These are phyloP conservation scores for Cecropterus lyciades DNA, from an alignment of 1,140 invertebrate genomes.

Conservation along the genomic window DNA sequence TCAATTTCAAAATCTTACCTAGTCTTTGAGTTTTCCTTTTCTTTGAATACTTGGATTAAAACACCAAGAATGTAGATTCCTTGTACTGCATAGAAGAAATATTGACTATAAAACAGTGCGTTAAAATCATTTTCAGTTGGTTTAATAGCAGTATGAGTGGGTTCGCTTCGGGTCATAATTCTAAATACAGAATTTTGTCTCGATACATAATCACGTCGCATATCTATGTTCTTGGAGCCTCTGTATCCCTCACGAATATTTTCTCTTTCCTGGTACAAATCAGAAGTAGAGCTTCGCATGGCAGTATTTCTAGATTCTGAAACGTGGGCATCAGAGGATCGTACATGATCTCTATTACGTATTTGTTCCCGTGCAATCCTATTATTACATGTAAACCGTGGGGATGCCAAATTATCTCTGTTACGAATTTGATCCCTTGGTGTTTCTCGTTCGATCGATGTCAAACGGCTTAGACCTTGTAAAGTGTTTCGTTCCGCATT, in stretches of 20 bases:
- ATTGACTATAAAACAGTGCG: slow-evolving; percentile 45
- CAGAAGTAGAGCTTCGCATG: background rate
- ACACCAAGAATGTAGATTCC: slow-evolving; percentile 55
- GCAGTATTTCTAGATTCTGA: background rate
- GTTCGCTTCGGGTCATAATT: background rate
- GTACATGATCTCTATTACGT: background rate
- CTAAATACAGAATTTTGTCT: background rate
- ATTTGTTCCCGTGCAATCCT: background rate
- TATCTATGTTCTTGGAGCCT: background rate
- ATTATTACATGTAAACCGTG: background rate
- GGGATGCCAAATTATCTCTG: no score
- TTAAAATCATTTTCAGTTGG: background rate
- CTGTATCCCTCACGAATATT: background rate
- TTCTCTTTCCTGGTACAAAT: background rate
- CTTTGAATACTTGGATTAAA: slow-evolving; percentile 44
- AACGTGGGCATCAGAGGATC: background rate
- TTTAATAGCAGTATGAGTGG: background rate
- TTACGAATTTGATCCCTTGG: no score
- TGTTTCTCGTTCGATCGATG: no score
- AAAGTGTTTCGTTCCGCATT: no score
- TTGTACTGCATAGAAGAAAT: slow-evolving; percentile 58
- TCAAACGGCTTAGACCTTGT: no score
- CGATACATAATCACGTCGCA: background rate
- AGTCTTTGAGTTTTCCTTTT: slow-evolving; percentile 39
- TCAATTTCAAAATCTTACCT: slow-evolving; percentile 40